A percentile compares a stretch with the other conserved stretches of the same genome.
Evolutionary conservation across 2,113 vertebrate species (phyloP).

Genomic region (Arothron firmamentum): DNA sequence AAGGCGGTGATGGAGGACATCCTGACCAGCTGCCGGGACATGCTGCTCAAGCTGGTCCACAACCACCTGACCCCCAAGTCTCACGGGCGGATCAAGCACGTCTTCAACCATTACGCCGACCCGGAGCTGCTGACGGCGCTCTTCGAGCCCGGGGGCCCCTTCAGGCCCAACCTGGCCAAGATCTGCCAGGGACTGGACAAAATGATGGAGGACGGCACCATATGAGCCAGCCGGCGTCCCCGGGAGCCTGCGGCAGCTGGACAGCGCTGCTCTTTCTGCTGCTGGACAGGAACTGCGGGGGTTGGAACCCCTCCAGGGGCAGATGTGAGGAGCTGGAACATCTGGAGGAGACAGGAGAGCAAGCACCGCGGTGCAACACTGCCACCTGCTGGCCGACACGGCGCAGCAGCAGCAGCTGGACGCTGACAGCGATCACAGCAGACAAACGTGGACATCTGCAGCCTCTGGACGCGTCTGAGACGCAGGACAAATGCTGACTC

Average conservation of each 20-base stretch:
- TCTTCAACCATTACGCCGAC: constrained; percentile 86
- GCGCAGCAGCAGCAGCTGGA: background rate
- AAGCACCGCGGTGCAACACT: constrained; percentile 31
- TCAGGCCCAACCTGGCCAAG: constrained; percentile 74
- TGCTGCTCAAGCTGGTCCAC: constrained; percentile 81
- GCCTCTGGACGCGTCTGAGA: constrained; percentile 2
- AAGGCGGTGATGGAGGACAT: constrained; percentile 73
- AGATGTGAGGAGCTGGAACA: too few relatives aligned
- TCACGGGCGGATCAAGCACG: constrained; percentile 83
- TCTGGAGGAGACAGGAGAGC: background rate
- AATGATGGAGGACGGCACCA: constrained; percentile 83
- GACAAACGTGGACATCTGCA: too few relatives aligned
- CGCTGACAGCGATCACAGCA: too few relatives aligned
- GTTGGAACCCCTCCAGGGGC: too few relatives aligned
- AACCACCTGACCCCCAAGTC: constrained; percentile 87
- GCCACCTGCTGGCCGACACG: constrained; percentile 50
- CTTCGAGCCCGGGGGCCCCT: constrained; percentile 75
- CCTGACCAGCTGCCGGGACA: constrained; percentile 76
- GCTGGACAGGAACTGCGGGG: background rate
- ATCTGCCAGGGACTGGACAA: constrained; percentile 84
- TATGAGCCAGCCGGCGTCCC: constrained; percentile 78
- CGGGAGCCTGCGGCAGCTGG: constrained; percentile 27
- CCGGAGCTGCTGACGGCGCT: constrained; percentile 77
- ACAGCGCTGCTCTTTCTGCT: constrained; percentile 19
- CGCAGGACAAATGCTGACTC: background rate